A percentile compares a stretch with the other conserved stretches of the same genome.
These are phyloP conservation scores for Sarcophaga carnaria DNA, from an alignment of 2,888 invertebrate species.

Conservation along the genomic window DNA sequence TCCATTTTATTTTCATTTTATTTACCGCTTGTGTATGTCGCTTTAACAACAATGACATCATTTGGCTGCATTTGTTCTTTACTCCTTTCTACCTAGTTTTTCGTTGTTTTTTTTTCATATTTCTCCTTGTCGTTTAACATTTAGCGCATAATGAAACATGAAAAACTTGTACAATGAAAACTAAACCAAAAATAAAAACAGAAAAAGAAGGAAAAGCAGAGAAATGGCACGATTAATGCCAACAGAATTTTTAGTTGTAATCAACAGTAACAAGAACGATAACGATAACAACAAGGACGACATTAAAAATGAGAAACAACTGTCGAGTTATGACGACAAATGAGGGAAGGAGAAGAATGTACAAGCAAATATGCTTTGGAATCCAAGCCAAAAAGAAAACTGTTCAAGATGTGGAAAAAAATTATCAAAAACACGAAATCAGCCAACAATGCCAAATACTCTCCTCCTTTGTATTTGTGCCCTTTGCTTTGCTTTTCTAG, in stretches of 20 bases:
- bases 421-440: slow-evolving; percentile 54
- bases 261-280: slow-evolving; percentile 3
- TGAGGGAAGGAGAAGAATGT: too few relatives aligned
- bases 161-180: slow-evolving; percentile 44
- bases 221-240: slow-evolving; percentile 28
- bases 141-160: slow-evolving; percentile 29
- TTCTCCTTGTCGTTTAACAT: not conserved
- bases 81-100: too few relatives aligned
- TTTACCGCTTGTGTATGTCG: not conserved
- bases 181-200: not conserved
- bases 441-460: slow-evolving; percentile 36
- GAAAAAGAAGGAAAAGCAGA: too few relatives aligned
- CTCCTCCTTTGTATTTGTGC: too few relatives aligned
- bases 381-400: slow-evolving; percentile 49
- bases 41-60: slow-evolving; percentile 56
- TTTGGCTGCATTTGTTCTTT: slow-evolving; percentile 47
- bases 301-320: not conserved
- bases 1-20: not conserved
- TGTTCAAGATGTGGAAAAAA: slow-evolving; percentile 27
- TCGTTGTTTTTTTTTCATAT: too few relatives aligned
- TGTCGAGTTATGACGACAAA: not conserved
- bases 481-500: not conserved
- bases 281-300: not conserved
- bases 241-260: slow-evolving; percentile 24
- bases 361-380: slow-evolving; percentile 34